phyloP scores from a whole-genome alignment of 2,113 vertebrate species.

The Aythya baeri region DNA sequence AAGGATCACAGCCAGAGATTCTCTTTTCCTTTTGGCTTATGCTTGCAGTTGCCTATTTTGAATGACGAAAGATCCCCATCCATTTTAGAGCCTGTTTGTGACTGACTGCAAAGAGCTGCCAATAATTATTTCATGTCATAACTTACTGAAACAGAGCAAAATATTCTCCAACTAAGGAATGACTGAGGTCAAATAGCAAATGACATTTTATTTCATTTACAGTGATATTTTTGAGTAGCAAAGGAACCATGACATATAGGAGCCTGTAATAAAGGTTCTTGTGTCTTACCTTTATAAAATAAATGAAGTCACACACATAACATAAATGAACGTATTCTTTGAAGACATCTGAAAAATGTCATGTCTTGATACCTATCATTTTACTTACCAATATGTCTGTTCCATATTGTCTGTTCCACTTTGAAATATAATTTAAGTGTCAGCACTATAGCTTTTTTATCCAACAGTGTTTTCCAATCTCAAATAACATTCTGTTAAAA shows the following conservation, averaged over 20 bases:
- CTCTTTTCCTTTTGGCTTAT: neutral
- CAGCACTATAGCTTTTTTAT: neutral
- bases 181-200: slow-evolving; percentile 54
- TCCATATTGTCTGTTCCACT: neutral
- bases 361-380: slow-evolving; percentile 28
- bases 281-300: slow-evolving; percentile 40
- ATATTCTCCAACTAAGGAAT: neutral
- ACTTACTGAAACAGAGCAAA: slow-evolving; percentile 8
- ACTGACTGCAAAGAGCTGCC: neutral
- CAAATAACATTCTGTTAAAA: neutral
- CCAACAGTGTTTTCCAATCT: neutral
- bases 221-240: slow-evolving; percentile 42
- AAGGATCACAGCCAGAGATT: neutral
- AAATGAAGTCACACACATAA: slow-evolving; percentile 49
- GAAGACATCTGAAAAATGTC: slow-evolving; percentile 62
- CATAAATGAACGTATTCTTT: slow-evolving; percentile 11
- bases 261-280: slow-evolving; percentile 25
- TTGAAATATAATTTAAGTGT: slow-evolving; percentile 36
- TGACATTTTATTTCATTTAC: slow-evolving; percentile 76
- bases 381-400: slow-evolving; percentile 17
- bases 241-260: slow-evolving; percentile 31
- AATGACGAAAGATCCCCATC: neutral
- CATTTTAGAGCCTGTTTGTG: neutral
- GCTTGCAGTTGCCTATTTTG: neutral
- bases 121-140: neutral